phyloP scores from a whole-genome alignment of 2,888 invertebrate genomes.

The Dioctria rufipes region DNA sequence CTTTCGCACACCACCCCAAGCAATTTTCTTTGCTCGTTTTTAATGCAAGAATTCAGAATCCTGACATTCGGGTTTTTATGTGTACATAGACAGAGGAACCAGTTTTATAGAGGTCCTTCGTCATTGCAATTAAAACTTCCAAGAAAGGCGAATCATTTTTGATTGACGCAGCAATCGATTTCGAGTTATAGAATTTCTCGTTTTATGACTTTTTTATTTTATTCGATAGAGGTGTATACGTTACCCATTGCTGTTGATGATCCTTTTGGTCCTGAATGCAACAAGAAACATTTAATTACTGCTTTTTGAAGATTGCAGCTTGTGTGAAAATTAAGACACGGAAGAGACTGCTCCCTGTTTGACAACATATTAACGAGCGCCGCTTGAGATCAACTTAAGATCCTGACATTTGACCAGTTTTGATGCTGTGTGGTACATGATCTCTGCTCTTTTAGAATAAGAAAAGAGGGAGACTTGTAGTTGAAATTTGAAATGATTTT shows the following conservation, averaged over 20 bases:
- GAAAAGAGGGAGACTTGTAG: background rate
- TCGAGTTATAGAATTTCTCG: slow-evolving; percentile 10
- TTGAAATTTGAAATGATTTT: background rate
- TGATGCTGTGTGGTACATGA: slow-evolving; percentile 50
- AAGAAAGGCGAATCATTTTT: slow-evolving; percentile 22
- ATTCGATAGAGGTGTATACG: slow-evolving; percentile 9
- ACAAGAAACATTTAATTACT: slow-evolving; percentile 20
- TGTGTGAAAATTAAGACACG: slow-evolving; percentile 42
- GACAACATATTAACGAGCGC: slow-evolving; percentile 44
- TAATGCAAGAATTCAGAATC: slow-evolving; percentile 1
- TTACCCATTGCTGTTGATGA: background rate
- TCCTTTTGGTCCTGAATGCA: slow-evolving; percentile 7
- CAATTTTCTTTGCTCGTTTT: slow-evolving; percentile 9
- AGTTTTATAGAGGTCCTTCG: slow-evolving; percentile 34
- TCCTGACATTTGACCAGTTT: slow-evolving; percentile 51
- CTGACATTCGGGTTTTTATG: slow-evolving; percentile 29
- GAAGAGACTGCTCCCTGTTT: slow-evolving; percentile 31
- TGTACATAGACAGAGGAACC: background rate
- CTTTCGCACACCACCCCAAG: slow-evolving; percentile 30
- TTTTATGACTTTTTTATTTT: slow-evolving; percentile 15
- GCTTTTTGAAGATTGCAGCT: background rate
- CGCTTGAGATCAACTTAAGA: slow-evolving; percentile 39
- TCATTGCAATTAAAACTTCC: slow-evolving; percentile 38
- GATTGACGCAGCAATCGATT: slow-evolving; percentile 38
- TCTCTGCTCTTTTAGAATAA: slow-evolving; percentile 23